phyloP scores from a whole-genome alignment of 2,888 invertebrate genomes.

The Onchidella celtica region DNA sequence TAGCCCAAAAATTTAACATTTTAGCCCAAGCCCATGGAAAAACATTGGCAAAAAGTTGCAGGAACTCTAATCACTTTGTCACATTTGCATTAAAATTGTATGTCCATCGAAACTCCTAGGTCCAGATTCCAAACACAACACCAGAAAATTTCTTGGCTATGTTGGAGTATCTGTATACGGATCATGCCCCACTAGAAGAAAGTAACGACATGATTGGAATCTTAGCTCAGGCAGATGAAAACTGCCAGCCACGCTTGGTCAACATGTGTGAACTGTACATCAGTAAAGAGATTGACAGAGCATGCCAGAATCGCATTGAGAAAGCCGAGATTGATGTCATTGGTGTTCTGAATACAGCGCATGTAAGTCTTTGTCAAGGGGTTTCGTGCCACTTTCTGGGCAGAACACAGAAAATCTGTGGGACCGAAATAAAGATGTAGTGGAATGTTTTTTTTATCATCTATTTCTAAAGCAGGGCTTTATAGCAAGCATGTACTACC shows the following conservation, averaged over 20 bases:
- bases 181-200: conserved; percentile 75
- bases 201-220: conserved; percentile 69
- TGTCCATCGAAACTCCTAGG: background rate
- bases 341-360: conserved; percentile 68
- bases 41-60: no score
- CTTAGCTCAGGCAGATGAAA: conserved; percentile 72
- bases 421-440: no score
- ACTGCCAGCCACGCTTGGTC: conserved; percentile 69
- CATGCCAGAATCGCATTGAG: conserved; percentile 67
- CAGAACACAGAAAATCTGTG: no score
- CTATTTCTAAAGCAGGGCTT: no score
- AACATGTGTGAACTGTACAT: conserved; percentile 77
- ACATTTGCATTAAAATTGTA: no score
- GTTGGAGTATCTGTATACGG: conserved; percentile 76
- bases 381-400: no score
- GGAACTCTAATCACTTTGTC: no score
- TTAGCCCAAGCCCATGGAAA: no score
- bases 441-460: background rate
- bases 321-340: conserved; percentile 75
- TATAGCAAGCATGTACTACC: no score
- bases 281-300: conserved; percentile 74
- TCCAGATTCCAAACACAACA: background rate
- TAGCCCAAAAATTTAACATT: no score
- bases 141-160: conserved; percentile 66
- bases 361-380: no score